These are phyloP conservation scores for Malurus melanocephalus DNA, from an alignment of 2,113 vertebrate genomes.

Conservation along the genomic window DNA sequence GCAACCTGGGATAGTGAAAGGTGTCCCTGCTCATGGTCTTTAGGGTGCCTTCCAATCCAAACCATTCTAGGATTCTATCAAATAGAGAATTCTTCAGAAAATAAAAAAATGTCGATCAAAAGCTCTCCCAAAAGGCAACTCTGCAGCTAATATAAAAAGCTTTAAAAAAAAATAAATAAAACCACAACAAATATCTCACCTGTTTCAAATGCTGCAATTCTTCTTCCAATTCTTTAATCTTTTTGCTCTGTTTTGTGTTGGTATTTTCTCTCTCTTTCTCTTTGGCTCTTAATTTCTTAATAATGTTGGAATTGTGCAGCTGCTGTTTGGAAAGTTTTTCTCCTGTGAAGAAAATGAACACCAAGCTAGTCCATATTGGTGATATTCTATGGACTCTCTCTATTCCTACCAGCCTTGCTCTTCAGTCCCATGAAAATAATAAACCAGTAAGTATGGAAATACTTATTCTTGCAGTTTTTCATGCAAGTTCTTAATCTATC, in stretches of 20 bases:
- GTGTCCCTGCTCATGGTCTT: background rate
- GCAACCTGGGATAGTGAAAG: background rate
- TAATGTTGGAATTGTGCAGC: slow-evolving; percentile 93
- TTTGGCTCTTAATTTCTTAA: slow-evolving; percentile 94
- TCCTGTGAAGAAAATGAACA: slow-evolving; percentile 69
- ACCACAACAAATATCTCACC: slow-evolving; percentile 59
- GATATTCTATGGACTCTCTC: background rate
- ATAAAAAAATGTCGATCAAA: background rate
- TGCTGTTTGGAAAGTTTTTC: slow-evolving; percentile 98
- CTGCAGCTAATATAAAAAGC: background rate
- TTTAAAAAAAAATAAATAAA: background rate
- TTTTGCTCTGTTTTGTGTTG: slow-evolving; percentile 84
- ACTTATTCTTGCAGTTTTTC: background rate
- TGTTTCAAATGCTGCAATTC: slow-evolving; percentile 88
- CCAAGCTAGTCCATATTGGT: background rate
- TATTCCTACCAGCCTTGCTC: background rate
- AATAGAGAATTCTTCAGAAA: background rate
- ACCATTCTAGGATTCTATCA: background rate
- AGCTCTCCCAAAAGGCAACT: background rate
- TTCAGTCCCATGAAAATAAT: background rate
- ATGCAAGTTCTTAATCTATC: background rate
- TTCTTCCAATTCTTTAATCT: slow-evolving; percentile 88
- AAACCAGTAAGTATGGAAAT: background rate
- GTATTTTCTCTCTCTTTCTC: slow-evolving; percentile 89
- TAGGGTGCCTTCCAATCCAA: background rate